Conservation (phyloP, 2,113 vertebrate genomes). For the Microtus ochrogaster region DNA sequence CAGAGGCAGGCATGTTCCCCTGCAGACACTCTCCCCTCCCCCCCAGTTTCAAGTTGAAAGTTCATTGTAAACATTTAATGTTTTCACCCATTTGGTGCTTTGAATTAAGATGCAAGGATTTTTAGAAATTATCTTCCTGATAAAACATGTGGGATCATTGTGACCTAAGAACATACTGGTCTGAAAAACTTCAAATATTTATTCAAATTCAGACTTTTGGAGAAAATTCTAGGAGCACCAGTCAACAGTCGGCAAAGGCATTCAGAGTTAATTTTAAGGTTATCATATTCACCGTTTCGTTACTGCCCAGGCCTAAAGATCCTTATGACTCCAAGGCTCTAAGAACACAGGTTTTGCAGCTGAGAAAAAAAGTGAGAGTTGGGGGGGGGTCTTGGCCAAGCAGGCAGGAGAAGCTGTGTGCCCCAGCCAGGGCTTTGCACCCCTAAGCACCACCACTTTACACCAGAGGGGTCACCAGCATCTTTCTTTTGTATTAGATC, state of each 20-base stretch:
- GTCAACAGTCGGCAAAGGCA: neutral
- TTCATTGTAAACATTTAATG: neutral
- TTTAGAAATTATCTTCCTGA: neutral
- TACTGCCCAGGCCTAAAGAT: neutral
- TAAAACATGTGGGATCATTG: neutral
- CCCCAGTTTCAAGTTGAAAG: neutral
- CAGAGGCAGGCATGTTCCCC: too few relatives aligned
- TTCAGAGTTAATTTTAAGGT: slow-evolving; percentile 5
- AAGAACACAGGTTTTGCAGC: slow-evolving; percentile 6
- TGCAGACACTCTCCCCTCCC: too few relatives aligned
- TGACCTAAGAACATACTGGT: neutral
- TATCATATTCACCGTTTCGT: neutral
- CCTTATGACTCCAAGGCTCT: neutral
- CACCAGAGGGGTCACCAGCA: neutral
- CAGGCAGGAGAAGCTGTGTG: neutral
- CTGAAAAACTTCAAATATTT: neutral
- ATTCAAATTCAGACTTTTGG: neutral
- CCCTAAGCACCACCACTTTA: neutral
- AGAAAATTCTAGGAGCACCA: neutral
- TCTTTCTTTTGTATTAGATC: slow-evolving; percentile 67
- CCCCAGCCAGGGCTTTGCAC: neutral
- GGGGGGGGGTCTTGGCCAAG: neutral
- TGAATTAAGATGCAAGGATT: neutral
- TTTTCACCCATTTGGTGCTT: neutral
- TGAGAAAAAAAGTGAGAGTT: slow-evolving; percentile 40